Percentiles rank a stretch among this genome's conserved stretches.
Conservation (phyloP, 1,140 invertebrate genomes). For the Drosophila hydei region DNA sequence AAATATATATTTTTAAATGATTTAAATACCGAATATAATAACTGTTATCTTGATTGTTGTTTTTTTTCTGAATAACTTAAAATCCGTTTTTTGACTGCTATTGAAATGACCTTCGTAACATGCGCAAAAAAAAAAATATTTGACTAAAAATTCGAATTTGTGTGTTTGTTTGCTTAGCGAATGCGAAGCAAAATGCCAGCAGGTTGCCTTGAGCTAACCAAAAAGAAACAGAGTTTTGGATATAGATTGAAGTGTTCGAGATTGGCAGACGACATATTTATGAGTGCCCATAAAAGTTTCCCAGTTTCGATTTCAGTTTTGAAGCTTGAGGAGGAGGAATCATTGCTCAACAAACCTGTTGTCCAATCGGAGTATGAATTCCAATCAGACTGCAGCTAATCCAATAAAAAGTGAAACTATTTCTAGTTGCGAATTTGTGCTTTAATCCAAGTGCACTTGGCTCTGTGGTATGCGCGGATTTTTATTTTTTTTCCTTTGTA, state of each 20-base stretch:
- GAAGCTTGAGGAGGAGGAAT: background rate
- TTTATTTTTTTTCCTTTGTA: conserved; percentile 4
- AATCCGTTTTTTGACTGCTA: background rate
- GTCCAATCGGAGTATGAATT: conserved; percentile 19
- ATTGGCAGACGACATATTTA: conserved; percentile 26
- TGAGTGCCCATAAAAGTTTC: conserved; percentile 29
- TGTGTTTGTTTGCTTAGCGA: background rate
- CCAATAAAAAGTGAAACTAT: conserved; percentile 81
- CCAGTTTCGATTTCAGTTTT: conserved; percentile 59
- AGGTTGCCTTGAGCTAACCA: conserved; percentile 61
- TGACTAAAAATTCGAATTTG: background rate
- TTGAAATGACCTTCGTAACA: background rate
- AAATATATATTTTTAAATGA: no score
- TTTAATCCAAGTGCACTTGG: conserved; percentile 76
- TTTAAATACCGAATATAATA: no score
- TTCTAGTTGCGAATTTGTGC: conserved; percentile 42
- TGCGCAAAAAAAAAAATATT: conserved; percentile 5
- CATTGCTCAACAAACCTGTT: conserved; percentile 76
- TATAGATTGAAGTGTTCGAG: conserved; percentile 24
- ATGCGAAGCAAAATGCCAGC: conserved; percentile 55
- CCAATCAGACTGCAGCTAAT: conserved; percentile 60
- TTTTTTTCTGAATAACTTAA: background rate
- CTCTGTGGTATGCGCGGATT: conserved; percentile 20
- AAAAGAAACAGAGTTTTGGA: conserved; percentile 8
- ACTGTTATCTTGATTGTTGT: no score